Evolutionary conservation across 2,888 invertebrate species (phyloP).

Genomic region (Diloba caeruleocephala): DNA sequence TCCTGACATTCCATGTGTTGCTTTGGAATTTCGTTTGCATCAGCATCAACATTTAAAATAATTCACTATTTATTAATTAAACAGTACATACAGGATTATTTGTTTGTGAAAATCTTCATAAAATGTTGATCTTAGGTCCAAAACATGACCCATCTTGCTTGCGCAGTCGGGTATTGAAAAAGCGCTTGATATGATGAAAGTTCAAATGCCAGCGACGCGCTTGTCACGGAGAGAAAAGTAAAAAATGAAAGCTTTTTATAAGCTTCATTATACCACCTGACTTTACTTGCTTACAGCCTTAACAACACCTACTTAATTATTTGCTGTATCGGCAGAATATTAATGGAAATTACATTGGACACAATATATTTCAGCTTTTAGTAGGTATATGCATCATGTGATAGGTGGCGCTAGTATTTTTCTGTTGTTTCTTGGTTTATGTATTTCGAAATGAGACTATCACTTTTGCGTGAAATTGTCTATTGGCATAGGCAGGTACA

Average conservation of each 20-base stretch:
- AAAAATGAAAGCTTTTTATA: slow-evolving; percentile 26
- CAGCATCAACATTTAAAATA: too few relatives aligned
- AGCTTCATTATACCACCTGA: slow-evolving; percentile 43
- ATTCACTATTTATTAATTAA: too few relatives aligned
- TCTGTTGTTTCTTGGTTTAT: not conserved
- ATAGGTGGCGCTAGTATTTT: slow-evolving; percentile 10
- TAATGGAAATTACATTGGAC: not conserved
- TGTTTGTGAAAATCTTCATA: too few relatives aligned
- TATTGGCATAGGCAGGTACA: too few relatives aligned
- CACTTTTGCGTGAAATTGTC: too few relatives aligned
- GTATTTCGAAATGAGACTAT: not conserved
- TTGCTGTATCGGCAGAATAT: too few relatives aligned
- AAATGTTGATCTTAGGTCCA: not conserved
- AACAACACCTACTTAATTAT: not conserved
- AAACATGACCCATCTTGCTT: not conserved
- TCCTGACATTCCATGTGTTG: too few relatives aligned
- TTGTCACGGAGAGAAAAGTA: slow-evolving; percentile 48
- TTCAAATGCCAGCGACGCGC: slow-evolving; percentile 30
- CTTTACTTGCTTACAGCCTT: slow-evolving; percentile 14
- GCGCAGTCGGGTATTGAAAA: slow-evolving; percentile 6
- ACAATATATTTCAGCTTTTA: not conserved
- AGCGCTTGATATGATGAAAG: slow-evolving; percentile 37
- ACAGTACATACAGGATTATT: too few relatives aligned
- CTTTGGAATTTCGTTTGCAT: too few relatives aligned
- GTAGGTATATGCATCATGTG: not conserved